Evolutionary conservation across 2,797 vertebrate genomes (phyloP).

Genomic region (Oceanodroma leucorhoa): DNA sequence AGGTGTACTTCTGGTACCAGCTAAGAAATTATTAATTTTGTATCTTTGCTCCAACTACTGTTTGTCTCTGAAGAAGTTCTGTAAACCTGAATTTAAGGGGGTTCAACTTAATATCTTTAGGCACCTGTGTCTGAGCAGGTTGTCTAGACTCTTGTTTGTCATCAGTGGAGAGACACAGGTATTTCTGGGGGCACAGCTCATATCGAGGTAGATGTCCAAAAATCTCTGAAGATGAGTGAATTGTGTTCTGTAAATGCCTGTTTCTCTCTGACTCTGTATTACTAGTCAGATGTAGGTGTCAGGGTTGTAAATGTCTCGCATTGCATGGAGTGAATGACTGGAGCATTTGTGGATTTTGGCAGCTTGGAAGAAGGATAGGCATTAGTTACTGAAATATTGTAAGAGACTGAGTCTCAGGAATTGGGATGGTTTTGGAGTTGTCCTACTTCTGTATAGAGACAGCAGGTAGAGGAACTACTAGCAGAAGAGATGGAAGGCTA

Average conservation of each 20-base stretch:
- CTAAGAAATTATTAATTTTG: not conserved
- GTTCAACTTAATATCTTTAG: not conserved
- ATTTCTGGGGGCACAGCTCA: not conserved
- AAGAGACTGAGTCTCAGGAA: not conserved
- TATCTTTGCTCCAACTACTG: not conserved
- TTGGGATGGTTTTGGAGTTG: not conserved
- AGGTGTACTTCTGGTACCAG: not conserved
- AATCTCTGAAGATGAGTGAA: not conserved
- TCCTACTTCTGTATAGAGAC: not conserved
- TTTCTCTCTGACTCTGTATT: not conserved
- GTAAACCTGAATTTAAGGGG: not conserved
- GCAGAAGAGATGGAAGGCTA: not conserved
- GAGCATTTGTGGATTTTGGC: not conserved
- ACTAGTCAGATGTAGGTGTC: not conserved
- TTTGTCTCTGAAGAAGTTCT: not conserved
- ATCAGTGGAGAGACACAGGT: fast-evolving
- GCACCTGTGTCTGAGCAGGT: not conserved
- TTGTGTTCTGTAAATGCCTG: not conserved
- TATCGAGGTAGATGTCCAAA: not conserved
- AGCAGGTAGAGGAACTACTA: not conserved
- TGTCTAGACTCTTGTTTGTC: not conserved
- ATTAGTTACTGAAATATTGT: not conserved
- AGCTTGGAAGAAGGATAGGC: not conserved
- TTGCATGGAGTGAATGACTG: not conserved
- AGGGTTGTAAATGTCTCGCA: not conserved